A percentile compares a stretch with the other conserved stretches of the same genome.
Conservation (phyloP, 2,113 vertebrate genomes). For the Myiozetetes cayanensis region DNA sequence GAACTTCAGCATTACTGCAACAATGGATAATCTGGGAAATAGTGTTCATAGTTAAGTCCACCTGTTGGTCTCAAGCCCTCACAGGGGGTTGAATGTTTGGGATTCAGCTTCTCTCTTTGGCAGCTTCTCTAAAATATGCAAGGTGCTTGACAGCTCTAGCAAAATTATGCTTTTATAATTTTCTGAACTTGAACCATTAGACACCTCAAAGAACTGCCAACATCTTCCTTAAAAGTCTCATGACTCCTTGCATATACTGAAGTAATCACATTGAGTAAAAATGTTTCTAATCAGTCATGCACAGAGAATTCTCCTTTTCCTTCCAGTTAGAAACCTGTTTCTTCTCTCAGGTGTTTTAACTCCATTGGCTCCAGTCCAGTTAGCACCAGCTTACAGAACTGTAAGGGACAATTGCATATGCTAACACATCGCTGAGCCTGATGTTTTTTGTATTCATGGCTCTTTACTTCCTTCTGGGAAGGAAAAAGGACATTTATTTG, state of each 20-base stretch:
- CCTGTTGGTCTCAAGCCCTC: not conserved
- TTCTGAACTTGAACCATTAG: not conserved
- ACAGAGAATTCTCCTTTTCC: not conserved
- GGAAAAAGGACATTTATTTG: constrained; percentile 43
- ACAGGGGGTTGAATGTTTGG: not conserved
- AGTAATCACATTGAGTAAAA: not conserved
- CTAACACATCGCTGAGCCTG: not conserved
- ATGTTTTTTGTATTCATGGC: not conserved
- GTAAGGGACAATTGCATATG: not conserved
- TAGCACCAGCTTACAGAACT: not conserved
- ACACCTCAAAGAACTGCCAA: not conserved
- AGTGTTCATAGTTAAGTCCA: too few species aligned
- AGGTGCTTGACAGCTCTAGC: not conserved
- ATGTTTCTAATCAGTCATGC: not conserved
- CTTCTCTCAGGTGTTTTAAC: constrained; percentile 20
- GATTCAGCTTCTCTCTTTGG: not conserved
- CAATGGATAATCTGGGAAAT: too few species aligned
- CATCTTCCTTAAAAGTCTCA: not conserved
- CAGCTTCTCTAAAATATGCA: not conserved
- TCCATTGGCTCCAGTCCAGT: not conserved
- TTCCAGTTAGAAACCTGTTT: not conserved
- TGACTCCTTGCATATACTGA: not conserved
- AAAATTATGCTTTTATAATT: not conserved
- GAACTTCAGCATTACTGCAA: too few species aligned
- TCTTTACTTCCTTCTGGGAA: not conserved